Evolutionary conservation across 2,113 vertebrate genomes (phyloP).

Genomic region (Archilochus colubris): DNA sequence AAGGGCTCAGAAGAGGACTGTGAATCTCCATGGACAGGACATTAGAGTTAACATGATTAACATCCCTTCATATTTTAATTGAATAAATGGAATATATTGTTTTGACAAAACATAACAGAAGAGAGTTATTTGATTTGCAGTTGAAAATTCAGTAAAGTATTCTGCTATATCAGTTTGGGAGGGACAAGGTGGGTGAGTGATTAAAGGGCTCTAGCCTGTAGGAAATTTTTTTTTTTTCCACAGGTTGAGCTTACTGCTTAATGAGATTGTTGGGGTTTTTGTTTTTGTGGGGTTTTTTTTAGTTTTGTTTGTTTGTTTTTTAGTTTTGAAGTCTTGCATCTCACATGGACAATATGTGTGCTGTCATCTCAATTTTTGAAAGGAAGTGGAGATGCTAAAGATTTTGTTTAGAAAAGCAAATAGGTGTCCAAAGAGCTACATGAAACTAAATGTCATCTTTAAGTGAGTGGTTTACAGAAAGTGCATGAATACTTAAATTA

Average conservation of each 20-base stretch:
- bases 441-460: not conserved
- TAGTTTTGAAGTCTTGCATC: not conserved
- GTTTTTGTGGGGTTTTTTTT: too few species aligned
- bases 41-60: slow-evolving; percentile 11
- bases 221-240: not conserved
- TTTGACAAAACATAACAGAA: slow-evolving; percentile 2
- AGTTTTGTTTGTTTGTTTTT: too few species aligned
- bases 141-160: not conserved
- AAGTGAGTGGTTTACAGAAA: not conserved
- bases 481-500: not conserved
- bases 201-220: not conserved
- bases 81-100: not conserved
- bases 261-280: not conserved
- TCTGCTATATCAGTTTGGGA: not conserved
- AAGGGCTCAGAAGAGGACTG: not conserved
- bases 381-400: not conserved
- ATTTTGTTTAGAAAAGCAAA: not conserved
- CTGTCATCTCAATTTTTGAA: not conserved
- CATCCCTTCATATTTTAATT: not conserved
- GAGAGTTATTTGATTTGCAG: not conserved
- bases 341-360: not conserved
- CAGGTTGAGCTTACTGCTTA: not conserved
- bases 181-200: too few species aligned
- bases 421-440: not conserved
- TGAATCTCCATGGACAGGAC: not conserved